These are phyloP conservation scores for Achroia grisella DNA, from an alignment of 1,140 invertebrate species.

Conservation along the genomic window DNA sequence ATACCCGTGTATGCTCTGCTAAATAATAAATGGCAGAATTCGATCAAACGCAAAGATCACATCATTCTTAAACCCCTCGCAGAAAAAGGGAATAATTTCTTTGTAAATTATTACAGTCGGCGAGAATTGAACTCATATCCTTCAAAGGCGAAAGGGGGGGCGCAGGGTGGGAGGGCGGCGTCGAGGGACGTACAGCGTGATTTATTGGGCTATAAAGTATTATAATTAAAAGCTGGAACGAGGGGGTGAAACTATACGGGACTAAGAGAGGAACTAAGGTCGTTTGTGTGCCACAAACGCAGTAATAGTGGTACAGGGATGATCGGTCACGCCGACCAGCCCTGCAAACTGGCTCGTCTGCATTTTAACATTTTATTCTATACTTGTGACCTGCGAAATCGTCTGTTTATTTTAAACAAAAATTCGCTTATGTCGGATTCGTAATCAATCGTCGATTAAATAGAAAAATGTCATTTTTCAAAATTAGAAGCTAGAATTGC, in stretches of 20 bases:
- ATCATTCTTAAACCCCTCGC: slow-evolving; percentile 16
- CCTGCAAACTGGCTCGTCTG: background rate
- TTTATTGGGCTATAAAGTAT: slow-evolving; percentile 75
- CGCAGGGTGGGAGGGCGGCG: slow-evolving; percentile 23
- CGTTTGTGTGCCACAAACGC: slow-evolving; percentile 32
- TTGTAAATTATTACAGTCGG: slow-evolving; percentile 56
- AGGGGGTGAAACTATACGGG: slow-evolving; percentile 61
- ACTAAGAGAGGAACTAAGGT: slow-evolving; percentile 26
- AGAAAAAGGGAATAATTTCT: slow-evolving; percentile 58
- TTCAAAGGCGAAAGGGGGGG: slow-evolving; percentile 39
- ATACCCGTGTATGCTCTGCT: too few species aligned
- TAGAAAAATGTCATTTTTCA: too few species aligned
- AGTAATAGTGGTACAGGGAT: slow-evolving; percentile 20
- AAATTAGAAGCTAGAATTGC: too few species aligned
- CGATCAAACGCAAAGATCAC: slow-evolving; percentile 12
- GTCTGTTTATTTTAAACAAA: too few species aligned
- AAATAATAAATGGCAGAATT: too few species aligned
- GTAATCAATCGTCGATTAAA: too few species aligned
- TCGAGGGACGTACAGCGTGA: slow-evolving; percentile 50
- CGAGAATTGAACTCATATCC: slow-evolving; percentile 68
- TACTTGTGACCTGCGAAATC: too few species aligned
- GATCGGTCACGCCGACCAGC: slow-evolving; percentile 14
- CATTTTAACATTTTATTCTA: background rate
- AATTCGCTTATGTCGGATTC: too few species aligned
- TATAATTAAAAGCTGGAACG: slow-evolving; percentile 73